Conservation (phyloP, 2,888 invertebrate genomes). For the Oithona nana region DNA sequence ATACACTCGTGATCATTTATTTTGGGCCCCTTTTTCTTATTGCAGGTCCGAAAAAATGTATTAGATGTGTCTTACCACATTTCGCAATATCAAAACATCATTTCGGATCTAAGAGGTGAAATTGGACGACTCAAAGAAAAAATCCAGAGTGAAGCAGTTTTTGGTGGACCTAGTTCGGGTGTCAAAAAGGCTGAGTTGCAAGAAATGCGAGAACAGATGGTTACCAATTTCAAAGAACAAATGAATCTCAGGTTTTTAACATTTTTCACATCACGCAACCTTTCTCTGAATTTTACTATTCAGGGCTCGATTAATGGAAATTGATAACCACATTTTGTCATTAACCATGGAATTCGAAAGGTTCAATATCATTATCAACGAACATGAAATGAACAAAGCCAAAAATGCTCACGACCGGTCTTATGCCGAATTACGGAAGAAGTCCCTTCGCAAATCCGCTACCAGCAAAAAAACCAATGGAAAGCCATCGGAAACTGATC, state of each 20-base stretch:
- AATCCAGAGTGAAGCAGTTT: constrained; percentile 41
- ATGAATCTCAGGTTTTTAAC: constrained; percentile 50
- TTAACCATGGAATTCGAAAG: constrained; percentile 70
- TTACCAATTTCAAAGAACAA: constrained; percentile 73
- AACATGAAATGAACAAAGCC: constrained; percentile 37
- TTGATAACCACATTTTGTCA: constrained; percentile 64
- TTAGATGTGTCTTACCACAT: constrained; percentile 52
- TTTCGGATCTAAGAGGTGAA: constrained; percentile 61
- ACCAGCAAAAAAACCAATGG: no score
- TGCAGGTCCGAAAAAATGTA: constrained; percentile 42
- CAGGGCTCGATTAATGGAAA: constrained; percentile 58
- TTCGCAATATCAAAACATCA: constrained; percentile 64
- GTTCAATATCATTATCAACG: constrained; percentile 67
- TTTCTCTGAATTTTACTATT: constrained; percentile 5
- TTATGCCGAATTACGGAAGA: constrained; percentile 47
- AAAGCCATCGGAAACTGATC: background rate
- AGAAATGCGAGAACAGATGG: constrained; percentile 56
- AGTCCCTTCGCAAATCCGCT: constrained; percentile 30
- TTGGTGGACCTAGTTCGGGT: constrained; percentile 18
- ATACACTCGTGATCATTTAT: no score
- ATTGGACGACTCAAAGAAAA: constrained; percentile 57
- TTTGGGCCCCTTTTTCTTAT: no score
- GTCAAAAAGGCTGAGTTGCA: constrained; percentile 24
- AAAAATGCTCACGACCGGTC: background rate
- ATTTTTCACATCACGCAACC: background rate